A percentile compares a stretch with the other conserved stretches of the same genome.
Conservation (phyloP, 2,888 invertebrate genomes). For the Empis livida region DNA sequence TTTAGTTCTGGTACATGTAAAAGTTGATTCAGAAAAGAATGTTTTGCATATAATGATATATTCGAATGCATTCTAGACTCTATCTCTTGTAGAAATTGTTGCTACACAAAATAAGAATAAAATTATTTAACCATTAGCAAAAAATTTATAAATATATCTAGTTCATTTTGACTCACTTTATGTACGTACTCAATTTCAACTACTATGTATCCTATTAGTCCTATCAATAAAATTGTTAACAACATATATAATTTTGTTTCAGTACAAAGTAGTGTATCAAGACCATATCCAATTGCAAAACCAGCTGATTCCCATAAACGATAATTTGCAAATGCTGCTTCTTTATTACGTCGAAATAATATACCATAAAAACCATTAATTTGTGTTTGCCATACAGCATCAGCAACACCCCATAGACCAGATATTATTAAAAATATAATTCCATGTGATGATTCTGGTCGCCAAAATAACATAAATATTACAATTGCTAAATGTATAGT, state of each 20-base stretch:
- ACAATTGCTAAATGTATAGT: conserved; percentile 59
- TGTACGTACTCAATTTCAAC: conserved; percentile 73
- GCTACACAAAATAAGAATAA: conserved; percentile 37
- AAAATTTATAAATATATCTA: too few relatives aligned
- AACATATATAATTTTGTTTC: conserved; percentile 76
- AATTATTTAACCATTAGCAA: too few relatives aligned
- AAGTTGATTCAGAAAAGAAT: too few relatives aligned
- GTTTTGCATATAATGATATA: conserved; percentile 42
- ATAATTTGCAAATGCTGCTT: conserved; percentile 85
- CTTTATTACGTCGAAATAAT: conserved; percentile 76
- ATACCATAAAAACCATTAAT: conserved; percentile 88
- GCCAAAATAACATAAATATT: conserved; percentile 72
- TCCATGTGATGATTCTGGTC: conserved; percentile 65
- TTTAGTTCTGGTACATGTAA: too few relatives aligned
- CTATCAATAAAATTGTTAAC: conserved; percentile 59
- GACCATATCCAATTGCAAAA: conserved; percentile 80
- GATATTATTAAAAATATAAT: conserved; percentile 79
- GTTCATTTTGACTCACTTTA: conserved; percentile 47
- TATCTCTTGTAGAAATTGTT: conserved; percentile 55
- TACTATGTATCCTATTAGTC: conserved; percentile 62
- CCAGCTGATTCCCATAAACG: conserved; percentile 83
- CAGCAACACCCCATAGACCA: conserved; percentile 87
- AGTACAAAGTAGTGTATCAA: conserved; percentile 75
- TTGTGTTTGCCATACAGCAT: conserved; percentile 97
- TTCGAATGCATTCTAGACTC: conserved; percentile 24